Conservation (phyloP, 1,140 invertebrate genomes). For the Caenorhabditis briggsae region DNA sequence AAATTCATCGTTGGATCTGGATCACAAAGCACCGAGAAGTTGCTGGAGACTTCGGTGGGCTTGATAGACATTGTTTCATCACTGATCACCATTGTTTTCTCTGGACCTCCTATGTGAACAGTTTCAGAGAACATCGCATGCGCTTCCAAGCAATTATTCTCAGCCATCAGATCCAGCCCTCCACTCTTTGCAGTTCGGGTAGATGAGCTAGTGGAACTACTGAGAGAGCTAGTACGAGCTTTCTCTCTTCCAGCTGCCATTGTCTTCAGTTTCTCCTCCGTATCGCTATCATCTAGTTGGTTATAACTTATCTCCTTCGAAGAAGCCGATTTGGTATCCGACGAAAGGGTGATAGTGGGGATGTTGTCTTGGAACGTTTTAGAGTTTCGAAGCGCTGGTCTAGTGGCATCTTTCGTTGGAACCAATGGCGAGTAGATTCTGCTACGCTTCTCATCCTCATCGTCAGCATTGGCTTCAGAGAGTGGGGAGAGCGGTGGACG, state of each 20-base stretch:
- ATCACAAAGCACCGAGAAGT: conserved; percentile 50
- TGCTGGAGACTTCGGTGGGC: background rate
- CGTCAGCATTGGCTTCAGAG: background rate
- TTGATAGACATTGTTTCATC: too few relatives aligned
- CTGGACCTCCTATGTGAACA: conserved; percentile 6
- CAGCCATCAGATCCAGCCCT: conserved; percentile 24
- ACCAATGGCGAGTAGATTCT: background rate
- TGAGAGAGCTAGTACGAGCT: too few relatives aligned
- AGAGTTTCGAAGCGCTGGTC: background rate
- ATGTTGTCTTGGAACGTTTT: background rate
- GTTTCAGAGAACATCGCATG: conserved; percentile 54
- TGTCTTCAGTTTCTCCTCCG: background rate
- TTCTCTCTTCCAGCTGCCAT: conserved; percentile 6
- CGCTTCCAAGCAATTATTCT: conserved; percentile 45
- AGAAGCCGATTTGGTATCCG: conserved; percentile 12
- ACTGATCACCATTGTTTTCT: conserved; percentile 1
- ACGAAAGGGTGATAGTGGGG: conserved; percentile 1
- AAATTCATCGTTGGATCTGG: conserved; percentile 24
- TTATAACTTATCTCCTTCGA: background rate
- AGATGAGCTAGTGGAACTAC: background rate
- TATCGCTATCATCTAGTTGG: background rate
- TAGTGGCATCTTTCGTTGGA: background rate
- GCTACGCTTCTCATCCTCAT: conserved; percentile 31
- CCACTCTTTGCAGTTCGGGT: background rate
- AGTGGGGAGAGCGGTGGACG: background rate